These are phyloP conservation scores for Scalopus aquaticus DNA, from an alignment of 2,113 vertebrate genomes.

Conservation along the genomic window DNA sequence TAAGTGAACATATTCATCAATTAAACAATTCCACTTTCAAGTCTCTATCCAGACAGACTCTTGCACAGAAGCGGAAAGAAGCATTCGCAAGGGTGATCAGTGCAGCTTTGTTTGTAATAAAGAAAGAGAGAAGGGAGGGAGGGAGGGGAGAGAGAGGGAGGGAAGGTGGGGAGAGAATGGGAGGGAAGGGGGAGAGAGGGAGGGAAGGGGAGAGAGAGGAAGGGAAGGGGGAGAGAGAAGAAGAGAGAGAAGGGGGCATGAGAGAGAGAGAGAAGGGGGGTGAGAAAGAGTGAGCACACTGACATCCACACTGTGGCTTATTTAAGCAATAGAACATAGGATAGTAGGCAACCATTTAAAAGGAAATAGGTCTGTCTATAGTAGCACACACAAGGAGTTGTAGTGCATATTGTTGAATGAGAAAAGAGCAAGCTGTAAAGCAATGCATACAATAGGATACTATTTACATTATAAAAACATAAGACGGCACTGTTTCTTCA, in stretches of 20 bases:
- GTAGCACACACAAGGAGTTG: conserved; percentile 10
- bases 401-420: background rate
- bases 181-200: background rate
- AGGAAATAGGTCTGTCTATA: background rate
- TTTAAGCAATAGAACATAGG: conserved; percentile 1
- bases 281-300: background rate
- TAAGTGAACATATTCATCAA: conserved; percentile 51
- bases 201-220: too few relatives aligned
- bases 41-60: background rate
- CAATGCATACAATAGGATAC: background rate
- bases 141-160: background rate
- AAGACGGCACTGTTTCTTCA: background rate
- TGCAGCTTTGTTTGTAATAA: background rate
- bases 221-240: background rate
- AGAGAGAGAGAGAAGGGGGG: background rate
- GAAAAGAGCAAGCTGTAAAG: conserved; percentile 21
- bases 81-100: conserved; percentile 12
- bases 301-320: background rate
- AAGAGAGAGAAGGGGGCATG: background rate
- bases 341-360: conserved; percentile 7
- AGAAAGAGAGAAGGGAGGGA: background rate
- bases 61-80: conserved; percentile 14
- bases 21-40: conserved; percentile 52
- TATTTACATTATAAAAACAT: background rate
- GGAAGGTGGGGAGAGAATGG: too few relatives aligned